Percentiles rank a stretch among this genome's conserved stretches.
Conservation (phyloP, 92 coral and sea anemone genomes). For the Phymanthus crucifer region DNA sequence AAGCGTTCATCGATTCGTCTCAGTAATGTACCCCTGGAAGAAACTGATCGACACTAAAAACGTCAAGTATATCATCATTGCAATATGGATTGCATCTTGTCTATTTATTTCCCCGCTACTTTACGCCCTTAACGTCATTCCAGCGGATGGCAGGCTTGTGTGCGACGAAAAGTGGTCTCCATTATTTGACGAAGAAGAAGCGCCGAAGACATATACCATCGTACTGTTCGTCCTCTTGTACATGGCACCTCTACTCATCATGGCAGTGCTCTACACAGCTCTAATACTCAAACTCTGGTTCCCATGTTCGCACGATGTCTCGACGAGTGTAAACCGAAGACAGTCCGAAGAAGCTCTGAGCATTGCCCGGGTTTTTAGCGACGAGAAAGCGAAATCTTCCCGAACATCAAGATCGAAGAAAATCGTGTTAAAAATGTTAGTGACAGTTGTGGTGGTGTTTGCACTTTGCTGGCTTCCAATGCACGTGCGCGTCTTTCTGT, state of each 20-base stretch:
- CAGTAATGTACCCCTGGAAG: conserved; percentile 55
- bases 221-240: conserved; percentile 65
- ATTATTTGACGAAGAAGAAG: conserved; percentile 56
- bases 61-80: conserved; percentile 53
- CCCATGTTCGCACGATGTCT: conserved; percentile 31
- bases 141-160: conserved; percentile 37
- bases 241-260: conserved; percentile 55
- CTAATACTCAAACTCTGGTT: conserved; percentile 61
- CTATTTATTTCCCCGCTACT: conserved; percentile 65
- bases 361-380: conserved; percentile 27
- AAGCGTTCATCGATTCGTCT: conserved; percentile 63
- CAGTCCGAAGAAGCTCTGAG: conserved; percentile 49
- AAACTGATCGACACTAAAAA: conserved; percentile 44
- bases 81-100: conserved; percentile 63
- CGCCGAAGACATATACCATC: conserved; percentile 63
- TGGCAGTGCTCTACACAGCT: conserved; percentile 58
- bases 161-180: conserved; percentile 79
- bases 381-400: conserved; percentile 19
- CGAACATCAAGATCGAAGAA: conserved; percentile 35
- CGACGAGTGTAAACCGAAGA: conserved; percentile 36
- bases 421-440: conserved; percentile 46
- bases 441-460: conserved; percentile 55
- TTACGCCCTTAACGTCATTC: conserved; percentile 58
- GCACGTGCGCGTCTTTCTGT: conserved; percentile 63
- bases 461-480: conserved; percentile 79